These are phyloP conservation scores for Drepana arcuata DNA, from an alignment of 1,140 invertebrate species.

Conservation along the genomic window DNA sequence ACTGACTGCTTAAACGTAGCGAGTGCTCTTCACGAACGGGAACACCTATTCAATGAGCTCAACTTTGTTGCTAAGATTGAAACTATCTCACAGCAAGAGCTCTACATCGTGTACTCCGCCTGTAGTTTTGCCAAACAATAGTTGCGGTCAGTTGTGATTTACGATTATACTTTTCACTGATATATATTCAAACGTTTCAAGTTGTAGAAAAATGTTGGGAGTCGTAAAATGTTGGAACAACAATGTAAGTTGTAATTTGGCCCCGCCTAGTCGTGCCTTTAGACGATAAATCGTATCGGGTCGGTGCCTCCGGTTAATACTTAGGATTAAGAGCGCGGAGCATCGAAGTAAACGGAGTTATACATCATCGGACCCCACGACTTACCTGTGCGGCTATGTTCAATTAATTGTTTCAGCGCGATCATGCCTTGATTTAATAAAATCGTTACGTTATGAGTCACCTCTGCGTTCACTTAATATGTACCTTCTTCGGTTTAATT, in stretches of 20 bases:
- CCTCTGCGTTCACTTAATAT: neutral
- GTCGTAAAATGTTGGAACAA: constrained; percentile 10
- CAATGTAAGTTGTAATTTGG: constrained; percentile 29
- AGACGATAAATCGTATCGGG: constrained; percentile 34
- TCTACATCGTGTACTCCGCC: no score
- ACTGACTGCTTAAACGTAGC: constrained; percentile 39
- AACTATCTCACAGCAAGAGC: neutral
- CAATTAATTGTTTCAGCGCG: neutral
- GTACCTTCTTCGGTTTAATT: neutral
- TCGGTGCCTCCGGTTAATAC: constrained; percentile 33
- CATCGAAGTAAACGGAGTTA: constrained; percentile 27
- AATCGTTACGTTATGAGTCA: neutral
- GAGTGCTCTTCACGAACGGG: constrained; percentile 17
- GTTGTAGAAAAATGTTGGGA: constrained; percentile 8
- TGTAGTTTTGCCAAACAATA: no score
- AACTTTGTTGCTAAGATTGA: neutral
- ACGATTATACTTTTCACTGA: neutral
- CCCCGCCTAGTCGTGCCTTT: constrained; percentile 21
- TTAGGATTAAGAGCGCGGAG: constrained; percentile 33
- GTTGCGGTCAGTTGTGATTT: neutral
- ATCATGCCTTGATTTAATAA: neutral
- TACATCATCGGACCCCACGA: constrained; percentile 21
- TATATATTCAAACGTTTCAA: constrained; percentile 16
- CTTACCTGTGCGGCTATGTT: neutral
- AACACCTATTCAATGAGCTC: neutral